phyloP scores from a whole-genome alignment of 2,888 invertebrate genomes.

The Petrolisthes manimaculis region DNA sequence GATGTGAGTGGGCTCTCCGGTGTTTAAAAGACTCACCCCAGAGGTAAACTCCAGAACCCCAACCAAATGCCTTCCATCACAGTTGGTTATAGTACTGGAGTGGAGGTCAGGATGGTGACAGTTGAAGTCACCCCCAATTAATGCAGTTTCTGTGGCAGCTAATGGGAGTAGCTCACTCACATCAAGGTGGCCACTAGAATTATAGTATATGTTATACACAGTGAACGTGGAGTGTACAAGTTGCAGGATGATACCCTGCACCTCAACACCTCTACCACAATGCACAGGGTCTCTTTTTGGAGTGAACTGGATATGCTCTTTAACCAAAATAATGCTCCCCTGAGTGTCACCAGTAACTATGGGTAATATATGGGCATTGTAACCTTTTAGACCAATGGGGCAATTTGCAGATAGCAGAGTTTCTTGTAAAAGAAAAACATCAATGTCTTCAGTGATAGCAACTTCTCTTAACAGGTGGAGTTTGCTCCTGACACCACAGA shows the following conservation, averaged over 20 bases:
- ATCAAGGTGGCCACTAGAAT: too few relatives aligned
- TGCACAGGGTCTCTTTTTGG: too few relatives aligned
- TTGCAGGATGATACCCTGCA: neutral
- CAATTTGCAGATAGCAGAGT: neutral
- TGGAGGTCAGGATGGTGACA: too few relatives aligned
- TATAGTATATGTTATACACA: neutral
- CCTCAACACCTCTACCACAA: too few relatives aligned
- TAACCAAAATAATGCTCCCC: neutral
- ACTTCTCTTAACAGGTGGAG: neutral
- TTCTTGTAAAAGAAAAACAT: neutral
- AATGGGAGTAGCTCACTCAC: too few relatives aligned
- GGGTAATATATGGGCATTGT: neutral
- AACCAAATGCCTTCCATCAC: neutral
- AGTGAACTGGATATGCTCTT: neutral
- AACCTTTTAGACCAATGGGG: neutral
- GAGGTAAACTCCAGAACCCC: neutral
- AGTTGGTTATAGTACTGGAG: too few relatives aligned
- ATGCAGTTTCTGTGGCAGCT: too few relatives aligned
- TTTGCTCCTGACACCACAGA: neutral
- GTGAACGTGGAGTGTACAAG: neutral
- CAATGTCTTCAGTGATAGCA: neutral
- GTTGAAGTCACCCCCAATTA: too few relatives aligned
- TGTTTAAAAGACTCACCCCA: too few relatives aligned
- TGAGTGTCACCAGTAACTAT: neutral
- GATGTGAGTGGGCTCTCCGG: too few relatives aligned